A percentile compares a stretch with the other conserved stretches of the same genome.
Conservation (phyloP, 2,113 vertebrate genomes). For the Colinus virginianus region DNA sequence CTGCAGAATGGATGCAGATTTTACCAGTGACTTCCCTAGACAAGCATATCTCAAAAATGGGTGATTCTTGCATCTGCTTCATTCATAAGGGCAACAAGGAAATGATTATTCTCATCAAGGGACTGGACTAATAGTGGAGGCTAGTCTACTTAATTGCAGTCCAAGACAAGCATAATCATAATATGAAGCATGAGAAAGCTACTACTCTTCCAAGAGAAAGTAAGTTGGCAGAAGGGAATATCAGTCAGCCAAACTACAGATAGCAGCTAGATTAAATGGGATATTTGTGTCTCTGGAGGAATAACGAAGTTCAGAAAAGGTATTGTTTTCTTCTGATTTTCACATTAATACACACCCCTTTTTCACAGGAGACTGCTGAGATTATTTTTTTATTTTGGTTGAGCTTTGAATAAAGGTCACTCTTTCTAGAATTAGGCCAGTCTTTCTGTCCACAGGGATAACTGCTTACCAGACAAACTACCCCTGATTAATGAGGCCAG, state of each 20-base stretch:
- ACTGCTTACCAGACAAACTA: neutral
- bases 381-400: neutral
- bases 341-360: neutral
- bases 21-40: neutral
- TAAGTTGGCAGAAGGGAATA: neutral
- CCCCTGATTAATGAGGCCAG: neutral
- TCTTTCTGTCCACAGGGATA: neutral
- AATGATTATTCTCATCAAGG: neutral
- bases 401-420: neutral
- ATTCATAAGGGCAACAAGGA: neutral
- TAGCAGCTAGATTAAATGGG: neutral
- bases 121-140: neutral
- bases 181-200: neutral
- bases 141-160: neutral
- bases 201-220: neutral
- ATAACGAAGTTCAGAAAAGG: neutral
- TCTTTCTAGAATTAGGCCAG: neutral
- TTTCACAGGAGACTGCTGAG: neutral
- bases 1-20: neutral
- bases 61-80: neutral
- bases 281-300: neutral
- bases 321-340: neutral
- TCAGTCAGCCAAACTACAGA: neutral
- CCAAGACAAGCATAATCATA: neutral
- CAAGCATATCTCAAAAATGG: neutral